phyloP scores from a whole-genome alignment of 2,888 invertebrate species.

The Lepidochitona cinerea region DNA sequence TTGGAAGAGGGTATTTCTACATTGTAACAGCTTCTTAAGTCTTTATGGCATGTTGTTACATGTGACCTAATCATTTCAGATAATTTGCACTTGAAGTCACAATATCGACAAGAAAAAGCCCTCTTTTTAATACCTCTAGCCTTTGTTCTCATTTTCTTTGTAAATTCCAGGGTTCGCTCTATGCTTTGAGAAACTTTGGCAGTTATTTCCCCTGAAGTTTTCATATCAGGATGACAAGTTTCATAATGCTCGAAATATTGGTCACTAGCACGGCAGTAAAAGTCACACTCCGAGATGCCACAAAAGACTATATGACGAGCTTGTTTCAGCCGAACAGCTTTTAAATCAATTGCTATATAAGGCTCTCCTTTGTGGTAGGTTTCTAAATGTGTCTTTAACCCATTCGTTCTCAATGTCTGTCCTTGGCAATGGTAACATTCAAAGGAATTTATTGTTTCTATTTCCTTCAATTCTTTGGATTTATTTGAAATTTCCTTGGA shows the following conservation, averaged over 20 bases:
- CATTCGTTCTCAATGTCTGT: not conserved
- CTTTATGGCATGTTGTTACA: not conserved
- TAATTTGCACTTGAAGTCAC: not conserved
- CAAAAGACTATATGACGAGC: not conserved
- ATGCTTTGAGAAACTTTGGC: not conserved
- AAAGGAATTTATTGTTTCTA: not conserved
- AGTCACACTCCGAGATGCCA: not conserved
- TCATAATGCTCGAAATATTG: not conserved
- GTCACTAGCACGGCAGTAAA: not conserved
- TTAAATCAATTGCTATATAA: not conserved
- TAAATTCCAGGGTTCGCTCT: not conserved
- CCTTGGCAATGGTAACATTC: slow-evolving; percentile 2
- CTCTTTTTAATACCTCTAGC: not conserved
- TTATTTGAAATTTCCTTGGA: too few species aligned
- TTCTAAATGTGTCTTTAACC: not conserved
- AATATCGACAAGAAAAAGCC: not conserved
- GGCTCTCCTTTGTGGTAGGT: not conserved
- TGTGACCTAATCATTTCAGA: not conserved
- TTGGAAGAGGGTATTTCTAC: not conserved
- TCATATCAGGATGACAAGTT: not conserved
- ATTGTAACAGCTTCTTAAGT: not conserved
- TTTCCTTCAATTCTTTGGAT: not conserved
- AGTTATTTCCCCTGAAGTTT: not conserved
- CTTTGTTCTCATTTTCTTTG: not conserved
- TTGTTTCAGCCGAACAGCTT: not conserved